These are phyloP conservation scores for Eretmodus cyanostictus DNA, from an alignment of 2,113 vertebrate genomes.

Conservation along the genomic window DNA sequence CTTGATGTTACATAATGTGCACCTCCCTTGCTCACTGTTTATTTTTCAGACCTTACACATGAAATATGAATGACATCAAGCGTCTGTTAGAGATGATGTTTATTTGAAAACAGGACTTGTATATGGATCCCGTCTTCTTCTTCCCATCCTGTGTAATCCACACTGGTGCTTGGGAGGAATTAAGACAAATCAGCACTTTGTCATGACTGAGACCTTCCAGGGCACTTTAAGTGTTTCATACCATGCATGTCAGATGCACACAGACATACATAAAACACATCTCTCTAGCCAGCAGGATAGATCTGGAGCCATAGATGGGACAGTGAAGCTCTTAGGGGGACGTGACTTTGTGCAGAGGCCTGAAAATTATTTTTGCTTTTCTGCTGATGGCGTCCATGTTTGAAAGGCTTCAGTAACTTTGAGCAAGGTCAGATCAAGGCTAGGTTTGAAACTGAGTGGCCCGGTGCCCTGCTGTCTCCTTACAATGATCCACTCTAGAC, in stretches of 20 bases:
- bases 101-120: neutral
- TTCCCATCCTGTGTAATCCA: neutral
- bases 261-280: neutral
- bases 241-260: neutral
- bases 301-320: neutral
- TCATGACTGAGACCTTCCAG: conserved; percentile 18
- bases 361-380: neutral
- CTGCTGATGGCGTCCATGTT: neutral
- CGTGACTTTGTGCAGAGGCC: neutral
- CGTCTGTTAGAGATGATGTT: neutral
- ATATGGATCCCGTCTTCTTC: neutral
- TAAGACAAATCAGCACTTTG: neutral
- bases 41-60: neutral
- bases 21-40: neutral
- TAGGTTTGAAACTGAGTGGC: neutral
- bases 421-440: conserved; percentile 11
- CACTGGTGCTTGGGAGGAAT: neutral
- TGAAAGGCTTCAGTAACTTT: neutral
- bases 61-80: neutral
- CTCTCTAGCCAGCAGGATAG: neutral
- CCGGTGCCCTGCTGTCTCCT: neutral
- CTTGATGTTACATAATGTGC: neutral
- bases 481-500: neutral
- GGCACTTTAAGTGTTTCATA: neutral
- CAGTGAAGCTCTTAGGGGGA: neutral